A percentile compares a stretch with the other conserved stretches of the same genome.
Conservation (phyloP, 2,113 vertebrate genomes). For the Limnothrissa miodon region DNA sequence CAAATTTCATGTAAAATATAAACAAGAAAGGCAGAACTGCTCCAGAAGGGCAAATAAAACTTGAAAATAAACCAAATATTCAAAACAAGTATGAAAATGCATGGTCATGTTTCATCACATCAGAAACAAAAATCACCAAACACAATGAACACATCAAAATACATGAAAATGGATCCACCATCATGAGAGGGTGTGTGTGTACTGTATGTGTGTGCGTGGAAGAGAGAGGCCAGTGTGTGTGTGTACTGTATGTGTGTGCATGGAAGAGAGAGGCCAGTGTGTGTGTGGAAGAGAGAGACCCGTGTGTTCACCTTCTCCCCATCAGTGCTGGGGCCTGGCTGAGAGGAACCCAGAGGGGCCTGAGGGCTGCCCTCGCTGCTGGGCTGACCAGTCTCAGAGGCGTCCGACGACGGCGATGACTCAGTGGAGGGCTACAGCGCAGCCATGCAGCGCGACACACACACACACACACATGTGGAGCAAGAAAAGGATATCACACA, state of each 20-base stretch:
- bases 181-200: neutral
- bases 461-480: neutral
- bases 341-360: neutral
- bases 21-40: neutral
- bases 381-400: neutral
- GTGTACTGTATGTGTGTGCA: neutral
- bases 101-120: neutral
- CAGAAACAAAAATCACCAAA: neutral
- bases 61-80: neutral
- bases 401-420: neutral
- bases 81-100: neutral
- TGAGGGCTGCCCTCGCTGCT: neutral
- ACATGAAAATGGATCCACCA: neutral
- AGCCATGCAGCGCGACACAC: conserved; percentile 5
- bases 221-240: neutral
- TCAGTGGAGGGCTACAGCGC: conserved; percentile 5
- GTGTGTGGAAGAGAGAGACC: neutral
- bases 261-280: neutral
- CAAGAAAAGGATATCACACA: neutral
- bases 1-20: neutral
- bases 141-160: neutral
- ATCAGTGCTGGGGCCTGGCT: neutral
- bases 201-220: neutral
- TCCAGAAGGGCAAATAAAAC: neutral
- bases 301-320: neutral